Evolutionary conservation across 2,113 vertebrate species (phyloP), one percentile per base, ranked within the genome.

Genomic region (Uropsilus gracilis): DNA sequence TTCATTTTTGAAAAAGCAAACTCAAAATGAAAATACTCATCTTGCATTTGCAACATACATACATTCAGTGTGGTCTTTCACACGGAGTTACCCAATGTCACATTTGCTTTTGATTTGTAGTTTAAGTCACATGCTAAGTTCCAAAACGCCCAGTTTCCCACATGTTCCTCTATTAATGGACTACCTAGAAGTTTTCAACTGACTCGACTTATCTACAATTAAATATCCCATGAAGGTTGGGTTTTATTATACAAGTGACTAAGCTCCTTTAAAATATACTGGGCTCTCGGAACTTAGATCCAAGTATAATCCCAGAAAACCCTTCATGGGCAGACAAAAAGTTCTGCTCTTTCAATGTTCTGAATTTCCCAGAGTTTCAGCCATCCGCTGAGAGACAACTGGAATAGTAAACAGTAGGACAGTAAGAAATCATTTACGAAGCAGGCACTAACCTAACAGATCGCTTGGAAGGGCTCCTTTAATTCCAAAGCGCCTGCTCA

Each of bases 241-340:
- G 18, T 53, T 84, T 90, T 72, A 72, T 44, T 30, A 94, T 39
- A 55, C n/a, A 39, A 68, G 10, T 34, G 22, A 34, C 46, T 48
- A 71, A 42, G 72, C 50, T 78, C 68, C 34, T 91, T 90, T 90
- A 59, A 94, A 96, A 94, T 50, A 39, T 14, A 77, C 22, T 73
- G 32, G 2, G 6, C 53, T 91, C 82, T 81, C 81, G 13, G 82
- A 64, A 91, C 42, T 73, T 53, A 39, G 16, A 72, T 53, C 68
- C 44, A 18, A 86, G n/a, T 37, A 30, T 37, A 75, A 92, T 28
- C 48, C 59, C 78, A 72, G 42, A 89, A 77, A 53, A 61, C 75
- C 55, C 86, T 88, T 82, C 48, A 69, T 0, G 20, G 72, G 82
- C 50, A 59, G n/a, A 71, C 69, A 50, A 34, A 3, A 42, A 72